Evolutionary conservation across 2,113 vertebrate genomes (phyloP).

Genomic region (Cyphomyrus discorhynchus): DNA sequence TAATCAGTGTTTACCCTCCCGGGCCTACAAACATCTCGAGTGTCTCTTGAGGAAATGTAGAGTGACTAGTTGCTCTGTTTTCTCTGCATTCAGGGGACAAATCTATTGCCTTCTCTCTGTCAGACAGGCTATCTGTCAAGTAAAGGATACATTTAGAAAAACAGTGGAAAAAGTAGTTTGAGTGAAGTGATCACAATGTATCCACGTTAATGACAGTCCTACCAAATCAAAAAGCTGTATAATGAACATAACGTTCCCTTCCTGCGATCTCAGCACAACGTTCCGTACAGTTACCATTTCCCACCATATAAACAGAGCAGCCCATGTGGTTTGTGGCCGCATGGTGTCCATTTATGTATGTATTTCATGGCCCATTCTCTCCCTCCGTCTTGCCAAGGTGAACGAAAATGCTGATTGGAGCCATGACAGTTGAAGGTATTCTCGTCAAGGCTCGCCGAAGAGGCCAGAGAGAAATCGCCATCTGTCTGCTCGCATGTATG

Average conservation of each 20-base stretch:
- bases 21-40: conserved; percentile 9
- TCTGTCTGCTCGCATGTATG: neutral
- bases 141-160: neutral
- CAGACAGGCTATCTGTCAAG: conserved; percentile 16
- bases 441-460: neutral
- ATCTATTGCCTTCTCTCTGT: conserved; percentile 3
- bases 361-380: neutral
- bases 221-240: neutral
- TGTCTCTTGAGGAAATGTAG: conserved; percentile 16
- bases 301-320: neutral
- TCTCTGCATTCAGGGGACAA: conserved; percentile 1
- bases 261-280: neutral
- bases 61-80: conserved; percentile 26
- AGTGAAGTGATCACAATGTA: neutral
- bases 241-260: neutral
- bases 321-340: neutral
- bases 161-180: neutral
- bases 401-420: neutral
- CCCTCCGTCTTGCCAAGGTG: neutral
- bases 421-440: neutral
- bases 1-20: conserved; percentile 28
- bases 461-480: neutral
- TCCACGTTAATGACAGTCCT: neutral
- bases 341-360: neutral
- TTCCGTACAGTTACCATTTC: neutral